These are phyloP conservation scores for Lerista edwardsae DNA, from an alignment of 2,797 vertebrate species.

Conservation along the genomic window DNA sequence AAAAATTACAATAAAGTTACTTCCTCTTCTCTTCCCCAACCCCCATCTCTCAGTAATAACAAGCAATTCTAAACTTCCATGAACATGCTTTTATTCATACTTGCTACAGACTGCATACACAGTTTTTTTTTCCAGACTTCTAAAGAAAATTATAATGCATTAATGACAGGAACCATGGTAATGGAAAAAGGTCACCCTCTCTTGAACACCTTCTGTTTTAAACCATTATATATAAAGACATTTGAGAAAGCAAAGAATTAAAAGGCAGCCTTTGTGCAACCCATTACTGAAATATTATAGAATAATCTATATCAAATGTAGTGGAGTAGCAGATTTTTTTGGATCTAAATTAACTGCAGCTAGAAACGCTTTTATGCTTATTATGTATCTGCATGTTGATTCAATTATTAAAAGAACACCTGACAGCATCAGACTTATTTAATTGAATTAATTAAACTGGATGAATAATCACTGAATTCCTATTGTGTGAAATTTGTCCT, in stretches of 20 bases:
- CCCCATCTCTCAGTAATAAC: conserved; percentile 71
- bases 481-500: conserved; percentile 83
- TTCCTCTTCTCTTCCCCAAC: conserved; percentile 40
- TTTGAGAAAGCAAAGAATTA: conserved; percentile 86
- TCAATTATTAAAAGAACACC: conserved; percentile 91
- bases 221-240: conserved; percentile 86
- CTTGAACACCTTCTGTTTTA: conserved; percentile 87
- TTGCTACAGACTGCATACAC: conserved; percentile 77
- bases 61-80: conserved; percentile 80
- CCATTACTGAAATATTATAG: conserved; percentile 89
- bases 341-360: conserved; percentile 89
- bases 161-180: conserved; percentile 88
- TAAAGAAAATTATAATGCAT: conserved; percentile 88
- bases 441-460: conserved; percentile 91
- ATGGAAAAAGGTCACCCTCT: conserved; percentile 89
- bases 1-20: conserved; percentile 78
- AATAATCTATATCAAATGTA: conserved; percentile 88
- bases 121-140: conserved; percentile 83
- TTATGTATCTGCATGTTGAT: conserved; percentile 90
- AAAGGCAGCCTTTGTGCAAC: conserved; percentile 83
- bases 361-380: conserved; percentile 89
- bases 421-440: conserved; percentile 89
- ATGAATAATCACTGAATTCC: conserved; percentile 84
- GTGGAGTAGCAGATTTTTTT: conserved; percentile 84
- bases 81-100: conserved; percentile 84